Percentiles rank a stretch among this genome's conserved stretches.
These are phyloP conservation scores for Buathra laborator DNA, from an alignment of 2,888 invertebrate species.

Conservation along the genomic window DNA sequence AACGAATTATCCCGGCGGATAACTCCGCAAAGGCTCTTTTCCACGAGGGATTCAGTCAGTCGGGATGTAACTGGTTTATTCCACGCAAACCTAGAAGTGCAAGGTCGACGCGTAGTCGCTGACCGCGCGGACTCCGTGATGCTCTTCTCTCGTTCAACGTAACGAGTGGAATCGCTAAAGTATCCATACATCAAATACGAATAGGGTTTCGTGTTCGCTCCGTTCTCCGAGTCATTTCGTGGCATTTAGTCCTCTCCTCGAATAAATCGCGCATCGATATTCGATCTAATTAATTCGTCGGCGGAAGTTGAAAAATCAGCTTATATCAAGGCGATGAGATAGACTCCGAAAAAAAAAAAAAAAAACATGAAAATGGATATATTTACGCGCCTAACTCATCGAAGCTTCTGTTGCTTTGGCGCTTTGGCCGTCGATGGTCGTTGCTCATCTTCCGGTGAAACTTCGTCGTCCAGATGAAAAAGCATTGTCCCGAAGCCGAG, in stretches of 20 bases:
- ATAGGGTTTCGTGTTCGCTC: slow-evolving; percentile 44
- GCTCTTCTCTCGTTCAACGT: slow-evolving; percentile 15
- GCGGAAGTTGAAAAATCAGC: neutral
- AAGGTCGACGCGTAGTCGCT: slow-evolving; percentile 47
- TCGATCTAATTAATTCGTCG: too few relatives aligned
- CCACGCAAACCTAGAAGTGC: slow-evolving; percentile 67
- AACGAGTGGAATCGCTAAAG: slow-evolving; percentile 18
- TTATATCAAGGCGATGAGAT: neutral
- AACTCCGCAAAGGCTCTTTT: slow-evolving; percentile 44
- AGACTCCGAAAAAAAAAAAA: neutral
- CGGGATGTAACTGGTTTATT: slow-evolving; percentile 64
- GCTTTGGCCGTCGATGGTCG: neutral
- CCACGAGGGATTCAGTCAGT: slow-evolving; percentile 8
- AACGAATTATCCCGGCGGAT: slow-evolving; percentile 22
- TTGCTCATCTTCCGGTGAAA: neutral
- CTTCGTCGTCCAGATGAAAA: slow-evolving; percentile 25
- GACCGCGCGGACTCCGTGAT: slow-evolving; percentile 29
- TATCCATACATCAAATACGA: neutral
- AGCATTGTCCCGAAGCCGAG: slow-evolving; percentile 33
- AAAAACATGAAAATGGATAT: neutral
- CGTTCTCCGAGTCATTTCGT: neutral
- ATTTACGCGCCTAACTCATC: neutral
- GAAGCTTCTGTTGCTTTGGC: neutral
- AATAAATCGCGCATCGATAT: too few relatives aligned
- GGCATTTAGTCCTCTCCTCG: too few relatives aligned